Base-by-base conservation (phyloP, 2,888 invertebrate genomes). In the Heliconius sara region DNA sequence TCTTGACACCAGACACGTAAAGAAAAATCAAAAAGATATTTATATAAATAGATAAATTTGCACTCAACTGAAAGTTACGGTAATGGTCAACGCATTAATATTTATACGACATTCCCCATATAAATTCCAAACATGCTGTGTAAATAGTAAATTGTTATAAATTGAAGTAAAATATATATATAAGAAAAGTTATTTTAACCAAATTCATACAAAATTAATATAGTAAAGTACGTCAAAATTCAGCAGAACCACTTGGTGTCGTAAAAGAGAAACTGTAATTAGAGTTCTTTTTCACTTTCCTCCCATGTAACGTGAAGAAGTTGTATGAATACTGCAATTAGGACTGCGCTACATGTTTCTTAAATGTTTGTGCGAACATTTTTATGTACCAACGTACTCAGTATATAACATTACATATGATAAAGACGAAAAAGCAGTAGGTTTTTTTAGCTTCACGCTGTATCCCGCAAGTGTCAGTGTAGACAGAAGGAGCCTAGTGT, bases 281-380 rank as follows among this genome's bases (percentile, higher is more conserved):
- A 60, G 74, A 74, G 60, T 60, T 74, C 63, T 63, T 25, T 74
- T 63, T 63, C 39, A 27, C 75, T 75, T 75, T 65, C 63, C 73
- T 60, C 9, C 43, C 65, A 25, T 74, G 74, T 74, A 74, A 74
- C 60, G 63, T 63, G 39, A 75, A 75, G 65, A 75, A 27, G 65
- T 34, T 63, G 72, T 60, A 57, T 79, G 78, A 79, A 79, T 79
- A 60, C 74, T 67, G 78, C 60, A 79, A 79, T 79, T 79, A 79
- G 68, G 74, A 68, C 47, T 79, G 43, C n/a, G 60, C 60, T 73
- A 73, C 25, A 60, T 73, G 22, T 57, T 74, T 65, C 60, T 74
- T 75, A 75, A 75, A 75, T 78, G 30, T 47, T 57, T 57, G 22
- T 47, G 39, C 16, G 57, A 73, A 73, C 30, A 34, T 39, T 73